These are phyloP conservation scores for Colostygia pectinataria DNA, from an alignment of 2,888 invertebrate genomes.

Conservation along the genomic window DNA sequence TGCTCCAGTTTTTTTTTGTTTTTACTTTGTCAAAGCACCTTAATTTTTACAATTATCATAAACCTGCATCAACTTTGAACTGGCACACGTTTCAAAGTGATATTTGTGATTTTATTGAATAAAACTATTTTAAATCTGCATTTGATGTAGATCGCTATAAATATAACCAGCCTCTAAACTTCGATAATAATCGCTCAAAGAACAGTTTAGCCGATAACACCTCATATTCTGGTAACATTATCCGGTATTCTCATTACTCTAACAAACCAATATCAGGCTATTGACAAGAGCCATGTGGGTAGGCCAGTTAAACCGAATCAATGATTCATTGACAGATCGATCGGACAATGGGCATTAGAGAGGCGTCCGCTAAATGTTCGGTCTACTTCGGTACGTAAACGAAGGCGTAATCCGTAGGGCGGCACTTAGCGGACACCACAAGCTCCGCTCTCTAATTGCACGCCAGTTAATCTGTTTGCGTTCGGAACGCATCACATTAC, in stretches of 20 bases:
- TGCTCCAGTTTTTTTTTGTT: no score
- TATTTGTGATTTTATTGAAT: no score
- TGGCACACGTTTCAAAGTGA: no score
- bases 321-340: conserved; percentile 66
- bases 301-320: conserved; percentile 42
- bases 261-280: conserved; percentile 8
- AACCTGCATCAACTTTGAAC: no score
- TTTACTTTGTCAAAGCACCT: no score
- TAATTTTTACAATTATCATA: no score
- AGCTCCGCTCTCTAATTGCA: conserved; percentile 76
- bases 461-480: conserved; percentile 75
- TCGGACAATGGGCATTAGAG: conserved; percentile 70
- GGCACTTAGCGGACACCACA: conserved; percentile 76
- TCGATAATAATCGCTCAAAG: no score
- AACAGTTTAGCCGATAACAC: not conserved
- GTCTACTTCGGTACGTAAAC: conserved; percentile 69
- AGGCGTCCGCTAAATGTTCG: conserved; percentile 61
- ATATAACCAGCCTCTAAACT: no score
- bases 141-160: no score
- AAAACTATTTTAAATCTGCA: no score
- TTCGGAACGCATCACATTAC: conserved; percentile 65
- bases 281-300: conserved; percentile 11
- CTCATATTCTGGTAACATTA: not conserved
- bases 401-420: conserved; percentile 76
- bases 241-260: not conserved